Evolutionary conservation across 2,888 invertebrate genomes (phyloP), one percentile per base, ranked within the genome.

Genomic region (Mayetiola destructor): DNA sequence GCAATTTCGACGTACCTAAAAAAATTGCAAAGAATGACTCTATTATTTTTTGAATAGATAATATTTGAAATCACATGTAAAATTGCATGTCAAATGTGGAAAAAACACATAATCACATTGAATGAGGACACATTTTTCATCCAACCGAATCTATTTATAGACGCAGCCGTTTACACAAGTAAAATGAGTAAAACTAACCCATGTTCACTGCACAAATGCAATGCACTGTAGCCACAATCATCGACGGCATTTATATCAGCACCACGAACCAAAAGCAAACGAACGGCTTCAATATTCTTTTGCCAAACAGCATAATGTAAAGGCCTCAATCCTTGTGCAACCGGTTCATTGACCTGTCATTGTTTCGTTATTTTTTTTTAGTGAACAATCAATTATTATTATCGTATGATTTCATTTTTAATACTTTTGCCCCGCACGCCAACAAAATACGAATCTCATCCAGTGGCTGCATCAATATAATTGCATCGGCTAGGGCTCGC

Each of bases 251-350:
- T 84, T 35, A 88, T 81, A 66, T 89, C 83, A 63, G 88, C 84
- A 8, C 89, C 90, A 35, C 88, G 75, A 0, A 88, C 87, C 40
- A 93, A 74, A 55, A 93, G 74, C 56, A 92, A 75, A 57, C 84
- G 80, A 0, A 88, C 85, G 0, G 90, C 90, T 63, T 88, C 88
- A 61, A 80, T 75, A 68, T 85, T 80, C 29, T 88, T 79, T 68
- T 89, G 88, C 84, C 90, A 92, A 61, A 91, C 88, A 0, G 93
- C 93, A 73, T 94, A 94, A 73, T 94, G 94, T 35, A 94, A 74
- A 0, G 93, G 92, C 59, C 86, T 80, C 53, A 94, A 77, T 2
- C 93, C 93, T 69, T 89, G 87, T 1, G 86, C 86, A 30, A 91
- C 88, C 23, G 85, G 80, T 63, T 84, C 86, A 66, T 85, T 84